Evolutionary conservation across 1,140 invertebrate genomes (phyloP), one percentile per base, ranked within the genome.

Genomic region (Uloborus diversus): DNA sequence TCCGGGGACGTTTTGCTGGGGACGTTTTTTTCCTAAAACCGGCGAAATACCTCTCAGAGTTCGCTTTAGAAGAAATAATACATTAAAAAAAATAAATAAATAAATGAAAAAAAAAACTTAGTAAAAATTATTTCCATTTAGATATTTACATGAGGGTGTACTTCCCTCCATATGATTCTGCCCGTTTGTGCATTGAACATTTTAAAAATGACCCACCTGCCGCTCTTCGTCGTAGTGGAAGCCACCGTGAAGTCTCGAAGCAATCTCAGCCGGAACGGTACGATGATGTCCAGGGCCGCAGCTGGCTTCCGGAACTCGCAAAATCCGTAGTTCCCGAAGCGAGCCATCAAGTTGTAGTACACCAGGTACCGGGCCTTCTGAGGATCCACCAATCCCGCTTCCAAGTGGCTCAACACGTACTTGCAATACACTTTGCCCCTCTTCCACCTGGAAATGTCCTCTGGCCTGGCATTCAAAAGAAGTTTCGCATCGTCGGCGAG

Each of bases 321-420:
- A 62, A 32, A 61, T 30, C 5, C 35, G 5, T 62, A 49, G 4
- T 51, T 28, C n/a, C 25, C 27, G 33, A 73, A 73, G 0, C 3
- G 14, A 7, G 49, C 9, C 5, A 73, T 17, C 49, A 62, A 62
- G 62, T 73, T 49, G 27, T 62, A 73, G 49, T 73, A 73, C 1
- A 73, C 0, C 13, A 73, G 25, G 25, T 49, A 62, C 25, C 62
- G 61, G 2, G 17, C 13, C 11, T 73, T 62, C 32, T 9, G 7
- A 4, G 7, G 1, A 61, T 30, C 13, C n/a, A n/a, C 9, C n/a
- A 14, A 7, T 4, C 1, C 14, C 28, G 4, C 23, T 3, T 47
- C 37, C 4, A 73, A 42, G 23, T 28, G 70, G 13, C 20, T 17
- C 2, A 7, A 17, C 23, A 62, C 70, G 51, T 30, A 73, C 7